Percentiles rank a stretch among this genome's conserved stretches.
phyloP scores from a whole-genome alignment of 2,113 vertebrate genomes.

The Corvus hawaiiensis region DNA sequence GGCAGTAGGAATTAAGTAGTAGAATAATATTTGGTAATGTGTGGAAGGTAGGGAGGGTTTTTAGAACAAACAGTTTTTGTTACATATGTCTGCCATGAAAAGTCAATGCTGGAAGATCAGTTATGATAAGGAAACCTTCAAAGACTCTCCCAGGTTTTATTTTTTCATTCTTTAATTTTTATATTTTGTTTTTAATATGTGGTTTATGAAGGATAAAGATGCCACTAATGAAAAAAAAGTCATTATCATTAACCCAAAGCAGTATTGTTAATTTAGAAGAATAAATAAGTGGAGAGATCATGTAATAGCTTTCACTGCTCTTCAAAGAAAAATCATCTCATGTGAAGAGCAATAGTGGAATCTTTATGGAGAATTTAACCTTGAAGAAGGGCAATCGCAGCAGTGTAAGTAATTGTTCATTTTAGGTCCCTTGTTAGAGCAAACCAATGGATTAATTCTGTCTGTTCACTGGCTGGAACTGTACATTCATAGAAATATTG shows the following conservation, averaged over 20 bases:
- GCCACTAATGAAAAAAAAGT: not conserved
- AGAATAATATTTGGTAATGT: not conserved
- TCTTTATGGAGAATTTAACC: slow-evolving; percentile 26
- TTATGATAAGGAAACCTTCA: not conserved
- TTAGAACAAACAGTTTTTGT: not conserved
- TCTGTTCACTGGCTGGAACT: slow-evolving; percentile 11
- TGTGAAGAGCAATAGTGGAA: not conserved
- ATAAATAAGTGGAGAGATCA: not conserved
- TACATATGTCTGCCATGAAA: not conserved
- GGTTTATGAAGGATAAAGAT: not conserved
- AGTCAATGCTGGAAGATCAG: not conserved
- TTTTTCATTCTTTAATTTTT: not conserved
- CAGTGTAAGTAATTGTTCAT: slow-evolving; percentile 25
- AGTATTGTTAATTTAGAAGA: not conserved
- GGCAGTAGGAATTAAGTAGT: not conserved
- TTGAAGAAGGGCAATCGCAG: slow-evolving; percentile 24
- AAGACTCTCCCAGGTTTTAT: not conserved
- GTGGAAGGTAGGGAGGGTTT: not conserved
- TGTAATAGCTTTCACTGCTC: not conserved
- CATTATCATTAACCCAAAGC: not conserved
- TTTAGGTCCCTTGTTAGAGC: slow-evolving; percentile 9
- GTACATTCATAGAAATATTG: slow-evolving; percentile 9
- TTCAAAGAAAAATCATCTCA: not conserved
- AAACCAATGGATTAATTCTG: slow-evolving; percentile 28
- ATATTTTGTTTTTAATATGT: not conserved